phyloP scores from a whole-genome alignment of 1,140 invertebrate genomes.

The Drosophila tani region DNA sequence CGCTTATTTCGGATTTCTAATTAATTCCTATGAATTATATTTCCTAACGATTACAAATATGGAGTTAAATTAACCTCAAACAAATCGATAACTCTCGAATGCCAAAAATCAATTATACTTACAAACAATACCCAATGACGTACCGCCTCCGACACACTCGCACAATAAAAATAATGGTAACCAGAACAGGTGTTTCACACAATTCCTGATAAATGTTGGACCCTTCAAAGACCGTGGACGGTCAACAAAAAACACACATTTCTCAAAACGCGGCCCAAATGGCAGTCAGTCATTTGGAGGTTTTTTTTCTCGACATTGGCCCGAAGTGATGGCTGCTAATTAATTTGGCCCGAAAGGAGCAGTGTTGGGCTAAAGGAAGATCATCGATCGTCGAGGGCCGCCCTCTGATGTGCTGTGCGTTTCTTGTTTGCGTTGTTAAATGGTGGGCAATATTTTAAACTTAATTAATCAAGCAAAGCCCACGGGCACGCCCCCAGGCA shows the following conservation, averaged over 20 bases:
- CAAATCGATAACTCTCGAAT: constrained; percentile 22
- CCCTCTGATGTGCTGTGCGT: constrained; percentile 33
- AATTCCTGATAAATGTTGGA: constrained; percentile 73
- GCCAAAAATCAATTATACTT: constrained; percentile 46
- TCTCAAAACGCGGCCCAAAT: constrained; percentile 59
- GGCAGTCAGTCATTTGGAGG: constrained; percentile 35
- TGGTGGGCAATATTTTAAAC: constrained; percentile 78
- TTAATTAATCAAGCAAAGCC: constrained; percentile 75
- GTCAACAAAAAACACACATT: constrained; percentile 67
- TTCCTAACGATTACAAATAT: constrained; percentile 63
- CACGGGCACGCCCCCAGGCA: constrained; percentile 29
- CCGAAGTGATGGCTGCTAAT: constrained; percentile 71
- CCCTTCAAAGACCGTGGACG: constrained; percentile 16
- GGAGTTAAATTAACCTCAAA: constrained; percentile 27
- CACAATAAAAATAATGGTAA: constrained; percentile 32
- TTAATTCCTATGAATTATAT: constrained; percentile 28
- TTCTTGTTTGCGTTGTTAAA: constrained; percentile 64
- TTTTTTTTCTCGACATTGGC: constrained; percentile 11
- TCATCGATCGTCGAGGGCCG: constrained; percentile 11
- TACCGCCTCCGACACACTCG: constrained; percentile 52
- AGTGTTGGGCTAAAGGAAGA: constrained; percentile 22
- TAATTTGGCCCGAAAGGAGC: constrained; percentile 66
- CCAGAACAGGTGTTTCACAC: constrained; percentile 77
- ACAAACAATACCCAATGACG: constrained; percentile 40
- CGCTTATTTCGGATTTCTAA: constrained; percentile 16